These are phyloP conservation scores for Thera obeliscata DNA, from an alignment of 2,888 invertebrate genomes.

Conservation along the genomic window DNA sequence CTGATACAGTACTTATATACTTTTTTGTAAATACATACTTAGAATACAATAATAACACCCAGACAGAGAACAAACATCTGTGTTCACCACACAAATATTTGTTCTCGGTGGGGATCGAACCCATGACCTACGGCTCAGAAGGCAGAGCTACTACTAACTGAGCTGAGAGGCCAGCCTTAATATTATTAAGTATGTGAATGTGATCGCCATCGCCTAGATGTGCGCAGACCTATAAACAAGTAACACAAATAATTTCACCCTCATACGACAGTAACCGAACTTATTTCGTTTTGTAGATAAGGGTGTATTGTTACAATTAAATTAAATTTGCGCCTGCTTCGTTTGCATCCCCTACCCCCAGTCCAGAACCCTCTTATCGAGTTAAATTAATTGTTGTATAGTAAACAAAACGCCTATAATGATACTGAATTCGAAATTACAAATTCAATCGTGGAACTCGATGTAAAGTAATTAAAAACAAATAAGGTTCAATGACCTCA, in stretches of 20 bases:
- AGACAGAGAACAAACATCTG: no score
- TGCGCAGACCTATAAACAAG: no score
- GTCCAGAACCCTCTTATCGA: not conserved
- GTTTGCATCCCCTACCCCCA: constrained; percentile 19
- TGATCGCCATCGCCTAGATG: no score
- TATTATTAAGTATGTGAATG: no score
- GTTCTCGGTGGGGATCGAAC: no score
- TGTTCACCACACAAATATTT: no score
- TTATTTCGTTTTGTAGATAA: constrained; percentile 33
- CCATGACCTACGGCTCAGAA: no score
- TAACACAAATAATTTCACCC: not conserved
- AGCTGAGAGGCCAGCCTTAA: no score
- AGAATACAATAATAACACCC: no score
- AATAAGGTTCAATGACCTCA: not conserved
- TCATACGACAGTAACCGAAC: constrained; percentile 6
- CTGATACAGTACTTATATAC: no score
- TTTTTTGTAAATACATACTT: no score
- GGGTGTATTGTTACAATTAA: constrained; percentile 36
- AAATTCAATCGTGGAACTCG: constrained; percentile 2
- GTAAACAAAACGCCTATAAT: constrained; percentile 22
- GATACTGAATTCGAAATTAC: constrained; percentile 4
- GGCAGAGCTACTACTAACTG: no score
- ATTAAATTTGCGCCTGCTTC: constrained; percentile 35
- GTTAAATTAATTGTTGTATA: constrained; percentile 24
- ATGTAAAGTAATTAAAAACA: constrained; percentile 16